These are phyloP conservation scores for Euura lappo DNA, from an alignment of 1,140 invertebrate genomes.

Conservation along the genomic window DNA sequence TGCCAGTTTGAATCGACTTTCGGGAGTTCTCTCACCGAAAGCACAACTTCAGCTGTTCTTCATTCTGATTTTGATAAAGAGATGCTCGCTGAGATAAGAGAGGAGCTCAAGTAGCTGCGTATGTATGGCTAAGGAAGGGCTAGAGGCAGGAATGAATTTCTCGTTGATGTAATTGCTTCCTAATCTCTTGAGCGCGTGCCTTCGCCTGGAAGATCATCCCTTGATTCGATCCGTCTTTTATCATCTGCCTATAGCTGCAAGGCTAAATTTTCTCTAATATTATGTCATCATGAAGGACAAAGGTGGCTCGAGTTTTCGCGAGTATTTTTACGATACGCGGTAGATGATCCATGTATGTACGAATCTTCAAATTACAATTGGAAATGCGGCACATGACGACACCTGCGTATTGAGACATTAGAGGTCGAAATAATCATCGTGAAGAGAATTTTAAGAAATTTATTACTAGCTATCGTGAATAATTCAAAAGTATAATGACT, in stretches of 20 bases:
- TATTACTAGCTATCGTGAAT: too few species aligned
- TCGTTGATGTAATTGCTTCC: neutral
- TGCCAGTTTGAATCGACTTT: neutral
- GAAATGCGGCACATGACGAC: too few species aligned
- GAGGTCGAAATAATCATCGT: too few species aligned
- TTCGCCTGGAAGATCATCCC: neutral
- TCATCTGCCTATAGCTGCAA: neutral
- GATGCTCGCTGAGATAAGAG: slow-evolving; percentile 1
- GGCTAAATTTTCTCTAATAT: neutral
- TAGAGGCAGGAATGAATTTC: neutral
- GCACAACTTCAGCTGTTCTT: neutral
- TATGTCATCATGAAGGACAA: slow-evolving; percentile 20
- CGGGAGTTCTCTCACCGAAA: neutral
- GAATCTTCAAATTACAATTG: too few species aligned
- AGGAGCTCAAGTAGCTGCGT: neutral
- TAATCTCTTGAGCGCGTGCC: slow-evolving; percentile 5
- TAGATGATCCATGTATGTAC: too few species aligned
- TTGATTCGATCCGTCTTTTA: neutral
- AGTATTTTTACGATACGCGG: too few species aligned
- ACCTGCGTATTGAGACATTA: too few species aligned
- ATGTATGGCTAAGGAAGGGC: neutral
- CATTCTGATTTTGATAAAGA: neutral
- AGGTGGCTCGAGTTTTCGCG: too few species aligned
- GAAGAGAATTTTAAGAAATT: too few species aligned
- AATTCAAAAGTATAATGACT: too few species aligned